phyloP scores from a whole-genome alignment of 2,113 vertebrate species.

The Eublepharis macularius region DNA sequence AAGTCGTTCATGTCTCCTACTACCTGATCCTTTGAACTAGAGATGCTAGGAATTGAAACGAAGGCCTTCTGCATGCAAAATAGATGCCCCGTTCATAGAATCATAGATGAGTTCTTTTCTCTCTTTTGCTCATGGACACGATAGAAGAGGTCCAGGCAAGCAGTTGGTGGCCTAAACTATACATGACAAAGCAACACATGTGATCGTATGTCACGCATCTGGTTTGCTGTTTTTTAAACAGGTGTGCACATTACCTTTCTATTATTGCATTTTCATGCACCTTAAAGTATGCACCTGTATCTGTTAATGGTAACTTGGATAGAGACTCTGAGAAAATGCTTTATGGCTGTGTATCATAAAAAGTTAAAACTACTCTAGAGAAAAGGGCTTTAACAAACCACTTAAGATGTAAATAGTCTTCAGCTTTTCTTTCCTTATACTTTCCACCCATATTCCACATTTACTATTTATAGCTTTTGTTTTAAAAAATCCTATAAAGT shows the following conservation, averaged over 20 bases:
- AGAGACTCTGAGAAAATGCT: background rate
- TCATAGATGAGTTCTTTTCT: too few relatives aligned
- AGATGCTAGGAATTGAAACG: too few relatives aligned
- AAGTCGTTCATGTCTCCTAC: too few relatives aligned
- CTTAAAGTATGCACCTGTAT: background rate
- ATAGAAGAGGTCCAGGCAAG: background rate
- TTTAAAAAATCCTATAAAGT: background rate
- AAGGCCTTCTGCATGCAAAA: too few relatives aligned
- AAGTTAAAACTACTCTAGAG: background rate
- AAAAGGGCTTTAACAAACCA: background rate
- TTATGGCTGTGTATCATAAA: background rate
- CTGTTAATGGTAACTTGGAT: background rate
- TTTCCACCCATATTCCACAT: background rate
- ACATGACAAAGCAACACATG: background rate
- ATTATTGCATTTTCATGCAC: background rate
- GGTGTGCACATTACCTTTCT: background rate
- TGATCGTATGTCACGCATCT: background rate
- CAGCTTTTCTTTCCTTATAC: constrained; percentile 6
- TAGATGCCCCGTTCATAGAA: too few relatives aligned
- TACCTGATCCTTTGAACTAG: too few relatives aligned
- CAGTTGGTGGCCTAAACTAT: background rate
- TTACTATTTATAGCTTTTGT: background rate
- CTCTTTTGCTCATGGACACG: background rate
- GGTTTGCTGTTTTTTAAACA: background rate
- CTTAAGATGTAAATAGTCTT: constrained; percentile 21